Evolutionary conservation across 2,113 vertebrate genomes (phyloP), one percentile per base, ranked within the genome.

Genomic region (Columba livia): DNA sequence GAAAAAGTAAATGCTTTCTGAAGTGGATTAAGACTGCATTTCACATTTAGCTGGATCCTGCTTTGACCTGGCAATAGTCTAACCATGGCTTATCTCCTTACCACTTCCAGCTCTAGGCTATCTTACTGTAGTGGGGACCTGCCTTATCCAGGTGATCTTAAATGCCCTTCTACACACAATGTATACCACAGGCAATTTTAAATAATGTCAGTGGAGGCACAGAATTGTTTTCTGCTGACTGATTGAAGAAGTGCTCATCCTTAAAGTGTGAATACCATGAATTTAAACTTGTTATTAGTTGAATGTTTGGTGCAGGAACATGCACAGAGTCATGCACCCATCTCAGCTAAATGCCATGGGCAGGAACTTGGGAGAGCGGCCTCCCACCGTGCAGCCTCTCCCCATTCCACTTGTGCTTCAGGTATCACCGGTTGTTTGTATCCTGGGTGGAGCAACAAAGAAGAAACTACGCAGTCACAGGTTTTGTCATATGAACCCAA

Each of bases 311-410:
- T 38, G 19, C 47, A 74, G 48, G 5, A 84, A n/a, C 32, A 26
- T 12, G 21, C n/a, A 19, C 6, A 66, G 32, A 47, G 32, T 42
- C 40, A 56, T 0, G 2, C 15, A 29, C 9, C 3, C 17, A 32
- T 26, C 36, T 58, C 81, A 85, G 17, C 24, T 53, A 50, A 50
- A 74, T 51, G 21, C 7, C 29, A 34, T 11, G 17, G 42, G 13
- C 32, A 53, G 61, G 31, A 32, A 34, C 5, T 11, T 11, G 0
- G 0, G 32, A 50, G 13, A 66, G 34, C 31, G 61, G 4, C 4
- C 5, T 14, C 21, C 8, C 3, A 2, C 26, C 32, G 8, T 19
- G 19, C 11, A 72, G 6, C 12, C 25, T 66, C 26, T n/a, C 47
- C n/a, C 12, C 6, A 17, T 34, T 12, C 8, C 0, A 0, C 20